A percentile compares a stretch with the other conserved stretches of the same genome.
Evolutionary conservation across 2,888 invertebrate species (phyloP).

Genomic region (Agrypnus murinus): DNA sequence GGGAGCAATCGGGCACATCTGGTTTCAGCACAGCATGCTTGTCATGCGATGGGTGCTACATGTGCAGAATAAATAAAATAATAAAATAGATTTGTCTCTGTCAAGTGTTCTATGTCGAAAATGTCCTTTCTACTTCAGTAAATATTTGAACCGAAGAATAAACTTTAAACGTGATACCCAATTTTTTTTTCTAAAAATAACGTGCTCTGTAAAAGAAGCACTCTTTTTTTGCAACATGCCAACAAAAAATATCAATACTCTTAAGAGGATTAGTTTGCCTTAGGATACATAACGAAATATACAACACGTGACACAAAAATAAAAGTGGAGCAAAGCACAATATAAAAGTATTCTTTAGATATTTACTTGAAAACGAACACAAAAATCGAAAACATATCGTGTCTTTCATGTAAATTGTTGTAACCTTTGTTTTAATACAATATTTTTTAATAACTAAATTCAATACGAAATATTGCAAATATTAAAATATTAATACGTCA

Average conservation of each 20-base stretch:
- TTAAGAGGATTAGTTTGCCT: constrained; percentile 27
- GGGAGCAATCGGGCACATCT: constrained; percentile 56
- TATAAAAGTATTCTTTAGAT: no score
- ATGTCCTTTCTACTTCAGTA: constrained; percentile 47
- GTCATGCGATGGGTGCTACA: constrained; percentile 55
- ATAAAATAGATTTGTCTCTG: constrained; percentile 62
- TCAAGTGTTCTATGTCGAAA: constrained; percentile 55
- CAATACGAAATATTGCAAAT: no score
- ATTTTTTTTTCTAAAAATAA: constrained; percentile 5
- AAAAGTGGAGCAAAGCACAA: no score
- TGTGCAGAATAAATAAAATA: constrained; percentile 60
- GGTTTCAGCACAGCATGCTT: constrained; percentile 56
- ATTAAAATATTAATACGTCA: no score
- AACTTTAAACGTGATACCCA: constrained; percentile 30
- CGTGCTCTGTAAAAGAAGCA: neutral
- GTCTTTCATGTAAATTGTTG: no score
- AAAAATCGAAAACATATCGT: no score
- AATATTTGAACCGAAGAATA: constrained; percentile 35
- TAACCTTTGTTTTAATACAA: no score
- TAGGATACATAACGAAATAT: constrained; percentile 24
- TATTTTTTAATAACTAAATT: no score
- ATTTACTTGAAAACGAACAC: no score
- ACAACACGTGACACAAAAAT: no score
- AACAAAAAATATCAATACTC: constrained; percentile 19
- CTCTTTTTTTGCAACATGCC: neutral